Evolutionary conservation across 2,113 vertebrate genomes (phyloP).

Genomic region (Bubo blakistoni): DNA sequence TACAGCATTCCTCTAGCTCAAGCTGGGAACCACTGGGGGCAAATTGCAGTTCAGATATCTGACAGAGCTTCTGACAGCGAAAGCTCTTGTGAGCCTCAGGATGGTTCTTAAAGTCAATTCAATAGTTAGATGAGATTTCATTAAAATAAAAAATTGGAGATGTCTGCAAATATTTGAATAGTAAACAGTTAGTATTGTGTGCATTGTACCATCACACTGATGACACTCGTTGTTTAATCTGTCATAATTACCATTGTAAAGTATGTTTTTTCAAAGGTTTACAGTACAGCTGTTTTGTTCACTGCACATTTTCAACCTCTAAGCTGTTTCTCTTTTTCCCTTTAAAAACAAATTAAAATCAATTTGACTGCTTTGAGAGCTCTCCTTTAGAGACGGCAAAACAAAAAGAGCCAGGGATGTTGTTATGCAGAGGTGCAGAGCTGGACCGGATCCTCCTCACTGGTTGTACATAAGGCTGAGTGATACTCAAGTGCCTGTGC

Average conservation of each 20-base stretch:
- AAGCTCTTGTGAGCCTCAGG: not conserved
- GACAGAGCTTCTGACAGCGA: not conserved
- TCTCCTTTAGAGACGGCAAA: not conserved
- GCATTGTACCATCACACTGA: slow-evolving; percentile 13
- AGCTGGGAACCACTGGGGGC: slow-evolving; percentile 6
- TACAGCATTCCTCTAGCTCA: slow-evolving; percentile 20
- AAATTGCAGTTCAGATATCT: slow-evolving; percentile 34
- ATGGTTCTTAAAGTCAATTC: slow-evolving; percentile 36
- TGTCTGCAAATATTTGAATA: slow-evolving; percentile 60
- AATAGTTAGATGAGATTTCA: slow-evolving; percentile 35
- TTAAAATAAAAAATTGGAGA: slow-evolving; percentile 33
- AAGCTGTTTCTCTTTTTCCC: not conserved
- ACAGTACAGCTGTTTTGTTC: not conserved
- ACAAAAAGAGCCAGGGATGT: not conserved
- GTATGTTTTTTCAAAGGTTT: not conserved
- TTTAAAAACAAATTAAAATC: slow-evolving; percentile 17
- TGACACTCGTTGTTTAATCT: slow-evolving; percentile 29
- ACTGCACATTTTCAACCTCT: not conserved
- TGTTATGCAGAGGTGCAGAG: not conserved
- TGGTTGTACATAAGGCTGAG: not conserved
- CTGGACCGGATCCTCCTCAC: not conserved
- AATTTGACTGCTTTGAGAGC: not conserved
- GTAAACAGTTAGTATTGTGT: slow-evolving; percentile 8
- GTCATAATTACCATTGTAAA: slow-evolving; percentile 42
- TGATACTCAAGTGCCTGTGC: not conserved